Conservation (phyloP, 2,888 invertebrate genomes). For the Uloborus plumipes region DNA sequence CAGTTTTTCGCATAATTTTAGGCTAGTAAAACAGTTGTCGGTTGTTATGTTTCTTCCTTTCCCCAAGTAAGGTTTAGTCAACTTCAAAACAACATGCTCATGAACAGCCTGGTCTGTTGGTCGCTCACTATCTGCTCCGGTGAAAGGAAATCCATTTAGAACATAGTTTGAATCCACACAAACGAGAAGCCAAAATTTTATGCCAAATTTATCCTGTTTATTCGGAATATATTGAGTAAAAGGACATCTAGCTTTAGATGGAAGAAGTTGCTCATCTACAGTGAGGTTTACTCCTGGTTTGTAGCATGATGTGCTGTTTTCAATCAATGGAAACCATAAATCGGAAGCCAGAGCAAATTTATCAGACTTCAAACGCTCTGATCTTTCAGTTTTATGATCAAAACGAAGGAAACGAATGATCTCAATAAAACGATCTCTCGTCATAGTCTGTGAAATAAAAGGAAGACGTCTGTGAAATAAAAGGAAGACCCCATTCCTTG, state of each 20-base stretch:
- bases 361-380: neutral
- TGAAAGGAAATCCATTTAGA: neutral
- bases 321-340: neutral
- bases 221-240: conserved; percentile 24
- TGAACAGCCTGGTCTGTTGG: neutral
- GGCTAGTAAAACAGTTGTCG: conserved; percentile 12
- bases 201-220: conserved; percentile 10
- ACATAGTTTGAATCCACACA: conserved; percentile 3
- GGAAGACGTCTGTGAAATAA: neutral
- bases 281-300: neutral
- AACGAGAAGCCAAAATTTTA: conserved; percentile 20
- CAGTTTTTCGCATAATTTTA: conserved; percentile 17
- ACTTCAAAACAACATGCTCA: neutral
- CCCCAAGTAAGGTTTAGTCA: neutral
- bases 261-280: conserved; percentile 11
- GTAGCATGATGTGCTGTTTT: conserved; percentile 10
- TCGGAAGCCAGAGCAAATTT: neutral
- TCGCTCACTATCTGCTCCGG: no score
- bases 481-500: neutral
- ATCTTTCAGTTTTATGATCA: conserved; percentile 5
- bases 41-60: conserved; percentile 9
- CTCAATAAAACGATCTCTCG: neutral
- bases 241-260: conserved; percentile 12
- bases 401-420: neutral
- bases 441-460: neutral